These are phyloP conservation scores for Lumbricus terrestris DNA, from an alignment of 2,888 invertebrate genomes.

Conservation along the genomic window DNA sequence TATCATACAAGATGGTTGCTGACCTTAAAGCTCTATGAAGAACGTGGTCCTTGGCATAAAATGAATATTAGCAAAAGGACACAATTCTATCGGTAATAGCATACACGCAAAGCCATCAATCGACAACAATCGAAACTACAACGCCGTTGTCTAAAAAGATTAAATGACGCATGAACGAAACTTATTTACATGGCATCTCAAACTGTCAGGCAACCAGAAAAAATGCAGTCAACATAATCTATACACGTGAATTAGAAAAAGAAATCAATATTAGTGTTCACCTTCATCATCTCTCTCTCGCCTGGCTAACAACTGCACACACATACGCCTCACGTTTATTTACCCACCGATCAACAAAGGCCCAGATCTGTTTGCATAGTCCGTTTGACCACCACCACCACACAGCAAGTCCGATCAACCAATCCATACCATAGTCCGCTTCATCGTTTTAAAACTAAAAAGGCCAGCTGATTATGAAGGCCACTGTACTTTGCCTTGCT, in stretches of 20 bases:
- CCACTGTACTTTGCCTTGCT: neutral
- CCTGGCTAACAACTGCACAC: neutral
- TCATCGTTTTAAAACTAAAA: neutral
- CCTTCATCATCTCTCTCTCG: neutral
- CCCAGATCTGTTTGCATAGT: conserved; percentile 10
- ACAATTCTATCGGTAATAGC: conserved; percentile 3
- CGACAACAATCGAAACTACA: neutral
- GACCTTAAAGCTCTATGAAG: neutral
- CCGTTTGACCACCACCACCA: neutral
- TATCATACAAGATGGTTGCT: neutral
- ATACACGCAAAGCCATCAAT: neutral
- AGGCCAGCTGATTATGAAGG: neutral
- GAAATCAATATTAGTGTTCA: neutral
- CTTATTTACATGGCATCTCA: conserved; percentile 4
- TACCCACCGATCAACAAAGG: neutral
- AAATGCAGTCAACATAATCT: neutral
- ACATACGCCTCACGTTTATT: neutral
- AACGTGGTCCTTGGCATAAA: neutral
- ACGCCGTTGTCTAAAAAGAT: neutral
- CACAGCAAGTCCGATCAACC: neutral
- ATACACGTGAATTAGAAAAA: neutral
- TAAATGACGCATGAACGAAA: neutral
- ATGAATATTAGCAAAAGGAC: neutral
- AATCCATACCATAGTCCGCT: neutral
- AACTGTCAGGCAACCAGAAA: conserved; percentile 9